phyloP scores from a whole-genome alignment of 2,888 invertebrate genomes.

The Megaustenia siamemsis region DNA sequence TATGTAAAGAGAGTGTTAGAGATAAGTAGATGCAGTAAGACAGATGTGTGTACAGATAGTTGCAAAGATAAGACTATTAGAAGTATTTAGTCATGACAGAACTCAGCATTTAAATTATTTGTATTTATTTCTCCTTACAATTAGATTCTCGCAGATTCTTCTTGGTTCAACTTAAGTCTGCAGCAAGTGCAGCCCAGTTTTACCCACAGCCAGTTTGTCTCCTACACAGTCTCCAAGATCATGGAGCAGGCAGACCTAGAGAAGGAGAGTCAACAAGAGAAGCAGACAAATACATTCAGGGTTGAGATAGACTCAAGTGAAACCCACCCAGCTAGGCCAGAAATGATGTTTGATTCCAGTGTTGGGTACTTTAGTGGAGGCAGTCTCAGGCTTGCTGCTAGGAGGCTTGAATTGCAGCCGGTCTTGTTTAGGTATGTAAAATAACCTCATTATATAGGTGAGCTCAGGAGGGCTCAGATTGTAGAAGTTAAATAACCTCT shows the following conservation, averaged over 20 bases:
- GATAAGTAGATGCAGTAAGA: too few species aligned
- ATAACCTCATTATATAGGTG: too few species aligned
- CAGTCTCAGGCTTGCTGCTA: constrained; percentile 30
- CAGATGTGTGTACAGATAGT: too few species aligned
- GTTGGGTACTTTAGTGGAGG: constrained; percentile 46
- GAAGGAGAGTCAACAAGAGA: not conserved
- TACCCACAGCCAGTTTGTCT: constrained; percentile 47
- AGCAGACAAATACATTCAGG: constrained; percentile 1
- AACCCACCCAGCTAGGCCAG: constrained; percentile 10
- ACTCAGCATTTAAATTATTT: too few species aligned
- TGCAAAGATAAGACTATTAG: too few species aligned
- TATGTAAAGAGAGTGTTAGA: too few species aligned
- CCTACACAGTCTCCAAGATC: constrained; percentile 30
- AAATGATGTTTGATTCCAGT: constrained; percentile 37
- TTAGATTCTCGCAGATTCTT: constrained; percentile 32
- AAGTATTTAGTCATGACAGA: too few species aligned
- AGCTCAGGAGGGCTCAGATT: too few species aligned
- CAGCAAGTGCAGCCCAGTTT: constrained; percentile 69
- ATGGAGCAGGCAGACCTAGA: not conserved
- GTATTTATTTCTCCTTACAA: not conserved
- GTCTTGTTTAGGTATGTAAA: constrained; percentile 34
- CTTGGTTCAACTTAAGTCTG: constrained; percentile 71
- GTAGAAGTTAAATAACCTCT: too few species aligned
- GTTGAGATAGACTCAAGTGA: constrained; percentile 5
- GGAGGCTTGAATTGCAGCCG: not conserved